These are phyloP conservation scores for Petrolisthes manimaculis DNA, from an alignment of 2,888 invertebrate species.

Conservation along the genomic window DNA sequence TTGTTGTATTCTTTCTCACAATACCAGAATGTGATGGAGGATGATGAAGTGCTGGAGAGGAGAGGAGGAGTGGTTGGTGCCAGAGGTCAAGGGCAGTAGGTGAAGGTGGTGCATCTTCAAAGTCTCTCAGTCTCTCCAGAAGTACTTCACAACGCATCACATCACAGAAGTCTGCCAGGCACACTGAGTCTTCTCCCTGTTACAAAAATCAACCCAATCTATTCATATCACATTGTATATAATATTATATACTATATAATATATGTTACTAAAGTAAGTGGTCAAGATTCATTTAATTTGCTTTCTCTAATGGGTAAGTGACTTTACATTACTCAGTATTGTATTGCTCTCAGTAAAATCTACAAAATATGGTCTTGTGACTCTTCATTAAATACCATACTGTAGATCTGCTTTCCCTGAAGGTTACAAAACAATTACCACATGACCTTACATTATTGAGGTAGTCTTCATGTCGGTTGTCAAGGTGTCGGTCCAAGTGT, in stretches of 20 bases:
- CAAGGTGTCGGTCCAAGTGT: slow-evolving; percentile 86
- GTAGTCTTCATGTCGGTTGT: slow-evolving; percentile 60
- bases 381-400: no score
- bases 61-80: slow-evolving; percentile 60
- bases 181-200: slow-evolving; percentile 91
- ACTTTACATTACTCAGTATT: no score
- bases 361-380: no score
- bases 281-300: no score
- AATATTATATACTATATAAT: no score
- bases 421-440: background rate
- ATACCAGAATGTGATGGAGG: slow-evolving; percentile 52
- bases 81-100: slow-evolving; percentile 64
- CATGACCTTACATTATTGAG: slow-evolving; percentile 58
- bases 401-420: no score
- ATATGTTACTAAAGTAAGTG: no score
- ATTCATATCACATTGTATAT: no score
- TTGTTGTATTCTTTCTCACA: no score
- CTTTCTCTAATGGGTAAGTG: no score
- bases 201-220: background rate
- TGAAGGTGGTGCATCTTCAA: slow-evolving; percentile 50
- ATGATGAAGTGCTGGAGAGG: slow-evolving; percentile 50
- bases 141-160: slow-evolving; percentile 83
- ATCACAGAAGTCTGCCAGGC: slow-evolving; percentile 94
- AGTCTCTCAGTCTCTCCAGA: slow-evolving; percentile 47
- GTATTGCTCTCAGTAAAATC: no score